These are phyloP conservation scores for Spea bombifrons DNA, from an alignment of 2,113 vertebrate species.

Conservation along the genomic window DNA sequence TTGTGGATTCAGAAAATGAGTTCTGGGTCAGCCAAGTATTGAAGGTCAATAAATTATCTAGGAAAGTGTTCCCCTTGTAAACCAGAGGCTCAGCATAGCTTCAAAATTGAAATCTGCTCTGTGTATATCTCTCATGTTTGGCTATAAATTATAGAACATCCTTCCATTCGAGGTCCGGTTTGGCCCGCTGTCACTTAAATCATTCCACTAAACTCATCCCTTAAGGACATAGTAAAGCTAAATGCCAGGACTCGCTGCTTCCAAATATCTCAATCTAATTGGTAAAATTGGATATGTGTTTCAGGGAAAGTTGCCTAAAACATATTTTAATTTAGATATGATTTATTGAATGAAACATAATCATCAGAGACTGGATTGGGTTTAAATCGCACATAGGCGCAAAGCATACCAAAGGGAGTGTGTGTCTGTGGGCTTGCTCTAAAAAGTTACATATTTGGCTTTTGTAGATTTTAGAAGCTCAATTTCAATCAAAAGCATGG, in stretches of 20 bases:
- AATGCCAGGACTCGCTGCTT: conserved; percentile 15
- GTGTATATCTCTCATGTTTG: conserved; percentile 41
- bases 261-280: conserved; percentile 45
- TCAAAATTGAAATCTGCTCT: conserved; percentile 27
- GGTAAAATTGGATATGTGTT: conserved; percentile 30
- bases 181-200: conserved; percentile 38
- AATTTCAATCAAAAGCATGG: too few relatives aligned
- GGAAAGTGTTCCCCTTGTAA: conserved; percentile 46
- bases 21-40: conserved; percentile 44
- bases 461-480: too few relatives aligned
- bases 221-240: conserved; percentile 34
- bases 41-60: conserved; percentile 46
- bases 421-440: background rate
- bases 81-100: conserved; percentile 27
- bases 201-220: conserved; percentile 33
- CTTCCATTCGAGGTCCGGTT: conserved; percentile 42
- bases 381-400: conserved; percentile 22
- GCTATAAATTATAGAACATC: conserved; percentile 37
- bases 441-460: background rate
- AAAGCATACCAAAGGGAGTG: background rate
- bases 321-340: conserved; percentile 41
- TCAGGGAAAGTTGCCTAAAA: conserved; percentile 39
- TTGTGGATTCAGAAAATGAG: conserved; percentile 44
- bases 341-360: conserved; percentile 42
- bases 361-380: conserved; percentile 25